Evolutionary conservation across 2,797 vertebrate species (phyloP).

Genomic region (Sebastes cheni): DNA sequence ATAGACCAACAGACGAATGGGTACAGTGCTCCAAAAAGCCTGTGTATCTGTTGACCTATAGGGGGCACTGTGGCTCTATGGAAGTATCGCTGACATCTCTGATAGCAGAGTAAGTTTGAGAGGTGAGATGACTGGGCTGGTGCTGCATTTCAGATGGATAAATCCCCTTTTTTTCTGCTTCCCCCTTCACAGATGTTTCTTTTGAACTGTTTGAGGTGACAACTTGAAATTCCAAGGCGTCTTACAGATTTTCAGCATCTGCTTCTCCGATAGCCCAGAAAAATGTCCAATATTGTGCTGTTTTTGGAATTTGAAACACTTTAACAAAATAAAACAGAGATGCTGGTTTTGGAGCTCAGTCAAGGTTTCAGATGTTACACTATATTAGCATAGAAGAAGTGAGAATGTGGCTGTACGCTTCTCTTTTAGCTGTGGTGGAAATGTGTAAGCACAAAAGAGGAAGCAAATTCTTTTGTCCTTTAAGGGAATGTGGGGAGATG

Average conservation of each 20-base stretch:
- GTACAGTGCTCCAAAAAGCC: not conserved
- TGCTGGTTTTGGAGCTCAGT: constrained; percentile 15
- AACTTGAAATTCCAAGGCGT: constrained; percentile 55
- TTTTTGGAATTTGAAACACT: constrained; percentile 29
- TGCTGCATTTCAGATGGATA: constrained; percentile 63
- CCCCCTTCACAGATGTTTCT: constrained; percentile 53
- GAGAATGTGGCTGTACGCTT: not conserved
- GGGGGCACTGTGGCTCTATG: constrained; percentile 77
- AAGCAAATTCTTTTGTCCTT: constrained; percentile 43
- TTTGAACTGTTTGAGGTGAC: constrained; percentile 46
- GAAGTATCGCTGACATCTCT: not conserved
- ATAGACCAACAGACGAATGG: constrained; percentile 2
- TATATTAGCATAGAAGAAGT: not conserved
- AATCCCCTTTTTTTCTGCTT: constrained; percentile 39
- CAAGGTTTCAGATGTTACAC: constrained; percentile 27
- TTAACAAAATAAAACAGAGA: constrained; percentile 1
- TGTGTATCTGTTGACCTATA: constrained; percentile 26
- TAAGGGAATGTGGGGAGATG: constrained; percentile 25
- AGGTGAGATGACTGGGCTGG: constrained; percentile 46
- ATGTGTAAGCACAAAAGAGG: constrained; percentile 24
- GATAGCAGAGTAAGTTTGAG: constrained; percentile 37
- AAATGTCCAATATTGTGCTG: constrained; percentile 8
- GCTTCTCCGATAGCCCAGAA: constrained; percentile 4
- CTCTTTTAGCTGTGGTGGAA: not conserved
- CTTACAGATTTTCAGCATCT: constrained; percentile 32